phyloP scores from a whole-genome alignment of 2,888 invertebrate species.

The Bursaphelenchus okinawaensis region DNA sequence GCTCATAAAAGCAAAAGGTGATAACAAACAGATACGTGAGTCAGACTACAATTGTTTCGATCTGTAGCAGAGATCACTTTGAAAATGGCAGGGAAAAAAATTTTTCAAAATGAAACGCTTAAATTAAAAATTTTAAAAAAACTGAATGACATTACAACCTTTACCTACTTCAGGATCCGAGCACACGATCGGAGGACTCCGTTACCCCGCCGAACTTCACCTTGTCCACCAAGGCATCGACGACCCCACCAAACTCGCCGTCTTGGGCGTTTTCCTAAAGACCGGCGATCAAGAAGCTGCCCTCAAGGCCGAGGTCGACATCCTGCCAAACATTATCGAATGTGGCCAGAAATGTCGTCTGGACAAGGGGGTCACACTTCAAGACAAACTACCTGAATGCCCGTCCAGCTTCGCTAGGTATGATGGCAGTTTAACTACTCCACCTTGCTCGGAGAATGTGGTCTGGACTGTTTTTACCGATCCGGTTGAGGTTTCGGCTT shows the following conservation, averaged over 20 bases:
- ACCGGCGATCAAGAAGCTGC: constrained; percentile 34
- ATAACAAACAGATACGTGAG: too few relatives aligned
- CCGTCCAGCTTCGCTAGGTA: constrained; percentile 43
- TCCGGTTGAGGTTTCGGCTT: constrained; percentile 42
- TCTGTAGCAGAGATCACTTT: too few relatives aligned
- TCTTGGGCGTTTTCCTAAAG: constrained; percentile 49
- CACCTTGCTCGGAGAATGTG: constrained; percentile 53
- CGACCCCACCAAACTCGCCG: constrained; percentile 46
- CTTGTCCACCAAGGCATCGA: constrained; percentile 54
- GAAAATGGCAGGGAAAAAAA: too few relatives aligned
- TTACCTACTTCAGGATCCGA: constrained; percentile 49
- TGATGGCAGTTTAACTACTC: constrained; percentile 51
- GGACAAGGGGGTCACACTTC: constrained; percentile 30
- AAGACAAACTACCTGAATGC: constrained; percentile 42
- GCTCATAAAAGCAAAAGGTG: too few relatives aligned
- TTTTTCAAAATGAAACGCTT: too few relatives aligned
- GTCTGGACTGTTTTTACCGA: constrained; percentile 53
- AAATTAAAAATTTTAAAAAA: too few relatives aligned
- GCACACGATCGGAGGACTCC: constrained; percentile 47
- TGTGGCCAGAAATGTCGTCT: constrained; percentile 17
- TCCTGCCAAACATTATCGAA: constrained; percentile 17
- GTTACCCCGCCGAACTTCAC: constrained; percentile 49
- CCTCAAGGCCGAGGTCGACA: constrained; percentile 18
- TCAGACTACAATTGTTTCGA: too few relatives aligned
- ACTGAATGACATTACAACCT: too few relatives aligned